Evolutionary conservation across 2,797 vertebrate genomes (phyloP).

Genomic region (Tragelaphus eurycerus): DNA sequence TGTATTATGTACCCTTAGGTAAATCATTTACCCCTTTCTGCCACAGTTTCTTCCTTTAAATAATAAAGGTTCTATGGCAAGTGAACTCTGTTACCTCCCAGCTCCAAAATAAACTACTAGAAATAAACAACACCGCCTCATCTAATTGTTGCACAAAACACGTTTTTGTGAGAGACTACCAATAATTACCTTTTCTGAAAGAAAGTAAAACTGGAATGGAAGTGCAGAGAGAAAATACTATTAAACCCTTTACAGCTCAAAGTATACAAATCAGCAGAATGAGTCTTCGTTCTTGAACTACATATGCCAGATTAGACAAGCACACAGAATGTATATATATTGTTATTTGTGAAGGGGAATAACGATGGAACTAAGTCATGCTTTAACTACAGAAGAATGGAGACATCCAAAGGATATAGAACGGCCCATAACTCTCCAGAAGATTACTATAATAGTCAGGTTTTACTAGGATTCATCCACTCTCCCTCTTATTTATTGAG

Average conservation of each 20-base stretch:
- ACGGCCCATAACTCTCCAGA: conserved; percentile 1
- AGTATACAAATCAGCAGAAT: neutral
- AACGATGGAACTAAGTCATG: conserved; percentile 29
- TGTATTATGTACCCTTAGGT: neutral
- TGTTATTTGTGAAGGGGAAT: neutral
- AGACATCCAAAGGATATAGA: neutral
- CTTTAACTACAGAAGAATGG: neutral
- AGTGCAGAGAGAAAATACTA: conserved; percentile 13
- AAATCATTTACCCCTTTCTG: neutral
- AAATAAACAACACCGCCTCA: neutral
- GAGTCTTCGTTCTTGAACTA: neutral
- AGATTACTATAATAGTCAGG: neutral
- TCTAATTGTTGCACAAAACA: conserved; percentile 2
- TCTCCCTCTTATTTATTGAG: conserved; percentile 43
- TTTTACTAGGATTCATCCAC: conserved; percentile 41
- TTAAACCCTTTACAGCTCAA: neutral
- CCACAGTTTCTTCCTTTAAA: neutral
- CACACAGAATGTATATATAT: neutral
- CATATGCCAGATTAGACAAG: neutral
- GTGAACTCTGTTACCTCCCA: neutral
- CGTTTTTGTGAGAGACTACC: neutral
- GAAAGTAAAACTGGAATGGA: neutral
- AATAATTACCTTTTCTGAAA: neutral
- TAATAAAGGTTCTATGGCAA: neutral
- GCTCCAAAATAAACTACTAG: neutral